These are phyloP conservation scores for Leptodactylus fallax DNA, from an alignment of 2,797 vertebrate species.

Conservation along the genomic window DNA sequence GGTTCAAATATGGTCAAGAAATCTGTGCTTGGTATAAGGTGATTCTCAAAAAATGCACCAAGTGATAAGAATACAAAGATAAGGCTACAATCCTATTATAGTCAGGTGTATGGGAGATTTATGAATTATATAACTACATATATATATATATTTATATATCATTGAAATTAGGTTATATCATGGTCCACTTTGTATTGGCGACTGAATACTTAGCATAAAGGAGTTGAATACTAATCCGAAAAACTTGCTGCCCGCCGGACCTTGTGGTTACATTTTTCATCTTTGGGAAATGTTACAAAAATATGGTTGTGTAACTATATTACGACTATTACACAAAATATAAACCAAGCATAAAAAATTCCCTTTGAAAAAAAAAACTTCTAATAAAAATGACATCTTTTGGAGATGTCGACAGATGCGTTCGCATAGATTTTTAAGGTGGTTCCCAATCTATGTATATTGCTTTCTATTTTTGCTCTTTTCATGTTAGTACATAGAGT, in stretches of 20 bases:
- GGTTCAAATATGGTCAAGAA: background rate
- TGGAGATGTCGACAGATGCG: background rate
- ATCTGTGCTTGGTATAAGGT: background rate
- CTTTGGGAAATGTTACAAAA: background rate
- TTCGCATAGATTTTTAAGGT: background rate
- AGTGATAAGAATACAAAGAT: background rate
- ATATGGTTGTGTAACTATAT: too few relatives aligned
- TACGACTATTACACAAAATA: background rate
- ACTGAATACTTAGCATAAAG: background rate
- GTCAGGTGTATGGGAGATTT: background rate
- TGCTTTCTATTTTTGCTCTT: too few relatives aligned
- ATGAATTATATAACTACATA: slow-evolving; percentile 10
- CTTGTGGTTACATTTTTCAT: background rate
- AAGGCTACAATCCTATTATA: background rate
- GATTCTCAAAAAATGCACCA: background rate
- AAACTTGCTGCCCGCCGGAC: background rate
- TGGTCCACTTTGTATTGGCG: background rate
- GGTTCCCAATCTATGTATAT: background rate
- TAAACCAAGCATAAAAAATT: background rate
- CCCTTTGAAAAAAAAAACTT: background rate
- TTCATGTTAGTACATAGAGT: background rate
- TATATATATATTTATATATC: background rate
- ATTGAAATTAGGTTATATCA: background rate
- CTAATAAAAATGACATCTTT: background rate
- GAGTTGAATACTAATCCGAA: background rate